Percentiles rank a stretch among this genome's conserved stretches.
phyloP scores from a whole-genome alignment of 2,113 vertebrate genomes.

The Nothoprocta perdicaria region DNA sequence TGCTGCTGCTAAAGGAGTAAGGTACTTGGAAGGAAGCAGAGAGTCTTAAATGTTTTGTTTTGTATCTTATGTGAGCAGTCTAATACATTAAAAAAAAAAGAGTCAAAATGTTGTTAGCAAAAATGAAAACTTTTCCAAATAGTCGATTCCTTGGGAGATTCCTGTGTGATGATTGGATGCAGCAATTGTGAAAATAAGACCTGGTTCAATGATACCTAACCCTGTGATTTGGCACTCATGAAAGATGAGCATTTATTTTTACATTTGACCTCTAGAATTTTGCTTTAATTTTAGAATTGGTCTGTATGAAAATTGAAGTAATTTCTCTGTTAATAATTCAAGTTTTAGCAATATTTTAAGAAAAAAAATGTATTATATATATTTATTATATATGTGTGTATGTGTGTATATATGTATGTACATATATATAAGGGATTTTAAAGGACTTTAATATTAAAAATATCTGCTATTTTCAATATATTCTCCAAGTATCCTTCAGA shows the following conservation, averaged over 20 bases:
- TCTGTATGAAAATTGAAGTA: background rate
- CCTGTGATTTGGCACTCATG: background rate
- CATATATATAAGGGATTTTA: background rate
- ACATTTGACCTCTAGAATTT: accelerated
- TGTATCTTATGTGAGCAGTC: background rate
- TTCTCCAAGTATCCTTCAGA: background rate
- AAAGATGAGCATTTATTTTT: background rate
- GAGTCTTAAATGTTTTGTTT: background rate
- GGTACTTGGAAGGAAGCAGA: background rate
- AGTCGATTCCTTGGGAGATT: background rate
- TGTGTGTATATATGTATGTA: no score
- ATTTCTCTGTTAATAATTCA: accelerated
- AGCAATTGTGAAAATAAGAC: background rate
- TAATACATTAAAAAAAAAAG: background rate
- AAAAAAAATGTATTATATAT: accelerated
- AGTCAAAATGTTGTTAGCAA: background rate
- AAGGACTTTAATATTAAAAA: background rate
- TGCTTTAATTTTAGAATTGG: background rate
- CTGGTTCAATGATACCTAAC: background rate
- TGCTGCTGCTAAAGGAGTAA: background rate
- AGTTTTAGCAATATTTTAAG: background rate
- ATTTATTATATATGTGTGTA: no score
- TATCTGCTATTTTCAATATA: background rate
- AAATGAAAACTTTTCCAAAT: background rate
- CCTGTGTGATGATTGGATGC: background rate